Base-by-base conservation (phyloP, 2,113 vertebrate species). In the Boleophthalmus pectinirostris region DNA sequence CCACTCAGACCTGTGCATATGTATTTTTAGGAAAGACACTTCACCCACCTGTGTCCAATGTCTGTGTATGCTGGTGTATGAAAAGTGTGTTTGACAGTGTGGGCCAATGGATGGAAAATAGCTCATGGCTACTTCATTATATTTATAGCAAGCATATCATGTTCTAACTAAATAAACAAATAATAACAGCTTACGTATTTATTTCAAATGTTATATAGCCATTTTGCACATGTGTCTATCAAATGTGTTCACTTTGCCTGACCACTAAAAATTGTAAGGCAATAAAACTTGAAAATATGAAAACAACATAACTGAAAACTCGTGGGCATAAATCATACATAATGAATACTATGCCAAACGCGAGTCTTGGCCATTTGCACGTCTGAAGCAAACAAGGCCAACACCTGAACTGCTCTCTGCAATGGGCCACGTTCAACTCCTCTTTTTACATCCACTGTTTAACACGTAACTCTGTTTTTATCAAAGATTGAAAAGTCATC, bases 401-500 rank as follows among this genome's bases (percentile, higher is more conserved):
- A 77, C 69, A 77, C 61, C 75, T 74, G 74, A 71, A 9, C 64
- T 46, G 20, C 51, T 13, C 45, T 75, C 75, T 35, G 16, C 20
- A n/a, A 33, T n/a, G 3, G 16, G 35, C 9, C 16, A 23, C 3
- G 68, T 61, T 82, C 47, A 74, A 73, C 71, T 70, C 63, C 60
- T 68, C 14, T 53, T 75, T 61, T 78, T 57, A 47, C 45, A 69
- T 63, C 45, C 54, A 24, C n/a, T 71, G 58, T 75, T 70, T n/a
- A 11, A 24, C 72, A 65, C 57, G 18, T 67, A 13, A 49, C 76
- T 38, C 83, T 79, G 77, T 81, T 83, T n/a, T 81, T 68, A 77
- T 82, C 68, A 83, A 85, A 78, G 75, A 83, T 85, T 83, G 78
- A 79, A 80, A 82, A 79, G 75, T 69, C 21, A 11, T 82, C 54